Percentiles rank a stretch among this genome's conserved stretches.
Conservation (phyloP, 2,113 vertebrate species). For the human (Homo sapiens) region GRCh38 chr6:47350001-47350500, state of each 20-base stretch:
- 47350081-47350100: not conserved
- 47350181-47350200: not conserved
- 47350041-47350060: not conserved
- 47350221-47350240: not conserved
- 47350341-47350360: not conserved
- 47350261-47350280: not conserved
- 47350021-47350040: not conserved
- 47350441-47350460: not conserved
- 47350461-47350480: conserved; percentile 42
- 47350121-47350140: not conserved
- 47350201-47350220: not conserved
- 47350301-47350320: not conserved
- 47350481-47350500: conserved; percentile 62
- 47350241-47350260: not conserved
- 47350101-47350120: not conserved
- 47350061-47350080: not conserved
- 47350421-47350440: not conserved
- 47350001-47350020: not conserved
- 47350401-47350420: conserved; percentile 25
- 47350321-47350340: not conserved
- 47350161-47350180: not conserved
- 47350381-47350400: not conserved
- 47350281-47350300: not conserved
- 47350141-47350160: rapidly evolving
- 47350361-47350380: not conserved